Evolutionary conservation across 1,140 invertebrate species (phyloP), one percentile per base, ranked within the genome.

Genomic region (Elysia chlorotica): DNA sequence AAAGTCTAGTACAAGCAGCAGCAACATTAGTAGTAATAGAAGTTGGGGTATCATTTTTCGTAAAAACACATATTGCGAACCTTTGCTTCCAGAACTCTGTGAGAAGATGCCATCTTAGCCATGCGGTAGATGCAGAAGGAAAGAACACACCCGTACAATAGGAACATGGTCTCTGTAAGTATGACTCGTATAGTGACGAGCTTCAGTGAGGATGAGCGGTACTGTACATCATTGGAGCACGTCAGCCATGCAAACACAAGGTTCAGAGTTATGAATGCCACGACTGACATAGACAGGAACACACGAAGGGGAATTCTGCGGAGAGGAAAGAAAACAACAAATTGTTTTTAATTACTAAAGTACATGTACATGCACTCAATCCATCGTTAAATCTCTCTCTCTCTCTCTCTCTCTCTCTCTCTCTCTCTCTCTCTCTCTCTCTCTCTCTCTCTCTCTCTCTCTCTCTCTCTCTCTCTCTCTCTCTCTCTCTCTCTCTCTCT

Each of bases 141-240:
- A n/a, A 88, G 75, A 0, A 80, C 48, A 74, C 83, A 78, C 31
- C 81, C 83, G 63, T 81, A 73, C n/a, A 85, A 75, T 21, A 88
- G 74, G 74, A 88, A 88, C 10, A 88, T 76, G 6, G 80, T 75
- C 37, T 86, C 87, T 75, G 83, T 86, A 41, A 88, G 78, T n/a
- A 76, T 72, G 1, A 88, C 85, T 23, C 87, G 77, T 4, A 82
- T 67, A 38, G 82, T 76, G 19, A 83, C 62, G 53, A 83, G 62
- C 28, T 81, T 70, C 30, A 78, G 57, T 3, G 77, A 73, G 5
- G 81, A 71, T 25, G 79, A 79, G 53, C 74, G 33, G 23, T 73
- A 67, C 30, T 75, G 35, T 10, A 54, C 35, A 67, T 84, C 71
- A 54, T 81, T 41, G 10, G 38, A 36, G 57, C 78, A 77, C 10